A percentile compares a stretch with the other conserved stretches of the same genome.
Evolutionary conservation across 2,113 vertebrate genomes (phyloP).

Genomic region (Benitochromis conjunctus): DNA sequence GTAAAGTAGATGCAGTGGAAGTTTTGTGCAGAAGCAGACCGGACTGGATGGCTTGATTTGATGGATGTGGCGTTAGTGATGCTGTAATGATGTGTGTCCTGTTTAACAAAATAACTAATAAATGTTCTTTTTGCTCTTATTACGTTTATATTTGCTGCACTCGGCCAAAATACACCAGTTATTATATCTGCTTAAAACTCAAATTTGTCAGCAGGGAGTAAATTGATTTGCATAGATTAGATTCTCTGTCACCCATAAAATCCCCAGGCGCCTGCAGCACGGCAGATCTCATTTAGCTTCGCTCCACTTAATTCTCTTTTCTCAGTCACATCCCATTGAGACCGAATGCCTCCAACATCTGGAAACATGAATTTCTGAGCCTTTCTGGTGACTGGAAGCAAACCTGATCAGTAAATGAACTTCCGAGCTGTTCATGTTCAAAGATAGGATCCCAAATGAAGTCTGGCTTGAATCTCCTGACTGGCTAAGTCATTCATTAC

Average conservation of each 20-base stretch:
- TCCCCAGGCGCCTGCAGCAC: neutral
- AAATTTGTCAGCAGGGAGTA: constrained; percentile 1
- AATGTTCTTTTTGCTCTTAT: neutral
- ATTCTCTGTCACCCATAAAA: constrained; percentile 12
- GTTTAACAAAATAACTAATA: neutral
- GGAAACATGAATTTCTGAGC: neutral
- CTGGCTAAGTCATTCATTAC: neutral
- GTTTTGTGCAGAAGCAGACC: neutral
- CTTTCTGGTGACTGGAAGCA: neutral
- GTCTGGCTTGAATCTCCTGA: neutral
- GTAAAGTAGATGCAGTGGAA: neutral
- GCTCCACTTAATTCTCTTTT: constrained; percentile 15
- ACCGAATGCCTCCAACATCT: neutral
- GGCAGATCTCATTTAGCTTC: constrained; percentile 31
- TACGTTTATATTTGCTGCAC: neutral
- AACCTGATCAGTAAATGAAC: neutral
- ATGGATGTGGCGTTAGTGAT: neutral
- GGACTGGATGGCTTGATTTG: neutral
- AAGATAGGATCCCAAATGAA: neutral
- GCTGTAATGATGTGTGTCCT: neutral
- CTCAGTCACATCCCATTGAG: neutral
- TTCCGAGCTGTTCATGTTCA: neutral
- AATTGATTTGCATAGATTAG: constrained; percentile 38
- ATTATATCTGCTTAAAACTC: neutral
- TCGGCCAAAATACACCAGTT: neutral